phyloP scores from a whole-genome alignment of 2,113 vertebrate species.

The Etheostoma spectabile region DNA sequence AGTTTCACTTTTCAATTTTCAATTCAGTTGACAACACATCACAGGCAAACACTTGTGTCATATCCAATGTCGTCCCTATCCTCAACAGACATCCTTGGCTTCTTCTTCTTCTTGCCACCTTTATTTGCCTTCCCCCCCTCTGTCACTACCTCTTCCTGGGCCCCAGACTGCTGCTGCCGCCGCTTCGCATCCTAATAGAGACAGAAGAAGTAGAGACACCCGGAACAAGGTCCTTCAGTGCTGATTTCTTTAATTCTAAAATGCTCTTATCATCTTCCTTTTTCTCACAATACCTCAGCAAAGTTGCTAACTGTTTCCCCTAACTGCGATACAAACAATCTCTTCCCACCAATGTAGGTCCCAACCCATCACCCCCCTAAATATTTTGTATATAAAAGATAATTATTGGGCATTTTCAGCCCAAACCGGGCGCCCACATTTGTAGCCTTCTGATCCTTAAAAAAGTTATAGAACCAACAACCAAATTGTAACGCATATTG shows the following conservation, averaged over 20 bases:
- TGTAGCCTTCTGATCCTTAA: too few relatives aligned
- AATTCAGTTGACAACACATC: slow-evolving; percentile 48
- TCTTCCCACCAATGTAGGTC: slow-evolving; percentile 6
- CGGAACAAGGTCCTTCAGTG: slow-evolving; percentile 40
- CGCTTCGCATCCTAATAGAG: slow-evolving; percentile 46
- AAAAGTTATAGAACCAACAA: too few relatives aligned
- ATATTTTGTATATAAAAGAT: not conserved
- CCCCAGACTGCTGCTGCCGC: slow-evolving; percentile 15
- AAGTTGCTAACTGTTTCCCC: slow-evolving; percentile 29
- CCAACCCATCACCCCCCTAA: not conserved
- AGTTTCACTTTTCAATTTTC: slow-evolving; percentile 31
- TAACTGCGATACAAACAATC: slow-evolving; percentile 36
- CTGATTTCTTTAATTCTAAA: slow-evolving; percentile 48
- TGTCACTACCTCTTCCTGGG: slow-evolving; percentile 35
- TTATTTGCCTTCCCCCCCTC: slow-evolving; percentile 27
- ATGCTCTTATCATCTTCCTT: slow-evolving; percentile 30
- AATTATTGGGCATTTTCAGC: too few relatives aligned
- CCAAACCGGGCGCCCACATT: too few relatives aligned
- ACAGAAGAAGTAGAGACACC: not conserved
- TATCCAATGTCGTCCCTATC: slow-evolving; percentile 43
- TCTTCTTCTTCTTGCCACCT: slow-evolving; percentile 35
- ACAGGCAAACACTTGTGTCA: slow-evolving; percentile 41
- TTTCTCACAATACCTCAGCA: not conserved
- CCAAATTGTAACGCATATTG: too few relatives aligned
- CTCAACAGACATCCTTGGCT: slow-evolving; percentile 48